Evolutionary conservation across 2,888 invertebrate genomes (phyloP).

Genomic region (Pimpla rufipes): DNA sequence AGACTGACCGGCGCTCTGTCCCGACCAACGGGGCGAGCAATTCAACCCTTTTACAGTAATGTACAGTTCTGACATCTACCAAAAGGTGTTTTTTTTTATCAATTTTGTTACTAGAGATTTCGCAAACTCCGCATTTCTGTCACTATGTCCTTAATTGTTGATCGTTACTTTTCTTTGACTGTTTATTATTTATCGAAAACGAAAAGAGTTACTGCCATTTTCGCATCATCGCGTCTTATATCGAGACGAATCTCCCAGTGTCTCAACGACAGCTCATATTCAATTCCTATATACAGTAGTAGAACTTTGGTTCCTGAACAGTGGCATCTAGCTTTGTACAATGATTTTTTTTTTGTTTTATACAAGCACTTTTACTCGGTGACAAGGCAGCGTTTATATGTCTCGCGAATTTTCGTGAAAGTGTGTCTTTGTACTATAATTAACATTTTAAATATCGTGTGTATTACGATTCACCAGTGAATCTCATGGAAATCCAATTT

Average conservation of each 20-base stretch:
- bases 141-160: conserved; percentile 65
- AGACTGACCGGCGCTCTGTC: conserved; percentile 57
- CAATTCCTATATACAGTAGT: conserved; percentile 62
- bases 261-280: conserved; percentile 56
- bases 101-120: conserved; percentile 45
- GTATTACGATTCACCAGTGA: conserved; percentile 49
- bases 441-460: conserved; percentile 50
- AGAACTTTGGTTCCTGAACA: conserved; percentile 67
- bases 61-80: conserved; percentile 30
- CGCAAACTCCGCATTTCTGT: conserved; percentile 55
- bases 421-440: conserved; percentile 66
- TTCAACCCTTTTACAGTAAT: conserved; percentile 46
- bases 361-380: conserved; percentile 60
- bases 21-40: conserved; percentile 38
- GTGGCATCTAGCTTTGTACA: conserved; percentile 67
- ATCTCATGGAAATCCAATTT: conserved; percentile 52
- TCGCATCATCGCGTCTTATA: conserved; percentile 43
- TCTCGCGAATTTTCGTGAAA: conserved; percentile 59
- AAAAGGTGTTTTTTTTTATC: conserved; percentile 47
- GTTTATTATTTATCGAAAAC: conserved; percentile 41
- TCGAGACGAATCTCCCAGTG: conserved; percentile 59
- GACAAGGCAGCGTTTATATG: conserved; percentile 64
- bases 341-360: conserved; percentile 39
- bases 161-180: conserved; percentile 50
- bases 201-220: conserved; percentile 56